Evolutionary conservation across 2,113 vertebrate genomes (phyloP), one percentile per base, ranked within the genome.

Genomic region (Hassar affinis): DNA sequence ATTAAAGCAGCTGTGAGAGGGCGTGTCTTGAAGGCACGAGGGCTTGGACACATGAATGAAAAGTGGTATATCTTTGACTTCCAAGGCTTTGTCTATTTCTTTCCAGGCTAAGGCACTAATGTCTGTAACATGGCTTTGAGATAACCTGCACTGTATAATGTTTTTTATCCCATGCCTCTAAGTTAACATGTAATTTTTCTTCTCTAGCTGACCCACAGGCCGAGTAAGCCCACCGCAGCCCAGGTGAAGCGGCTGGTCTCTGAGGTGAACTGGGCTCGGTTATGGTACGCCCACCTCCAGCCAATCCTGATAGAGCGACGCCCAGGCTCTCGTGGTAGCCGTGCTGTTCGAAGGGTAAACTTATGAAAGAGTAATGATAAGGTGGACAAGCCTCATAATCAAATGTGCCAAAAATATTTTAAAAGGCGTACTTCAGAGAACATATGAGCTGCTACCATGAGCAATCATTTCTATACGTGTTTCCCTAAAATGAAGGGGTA

Each of bases 231-330:
- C 57, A 90, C 94, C 0, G 87, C 92, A 7, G 84, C 91, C 62
- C 94, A 93, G 71, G 89, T 97, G 52, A 92, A 90, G 68, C 89
- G 86, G 3, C 91, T 97, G 79, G 89, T 91, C 62, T 93, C 93
- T 11, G 94, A 92, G 88, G 93, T 96, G 52, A 93, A 95, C 0
- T 89, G 92, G 1, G 81, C 88, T 27, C 94, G 95, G 12, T 90
- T 97, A 47, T 97, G 96, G 96, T 91, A 93, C 61, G 91, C 89
- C 61, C 92, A 93, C 69, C 90, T 98, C 87, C 92, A 89, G 51
- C 95, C 95, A 6, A 92, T 97, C 86, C 91, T 98, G 9, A 91
- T 93, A 47, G 94, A 96, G 83, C 89, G 96, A 66, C 91, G 94
- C 0, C 94, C 96, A 0, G 96, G 96, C n/a, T 95, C 94, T 0